Base-by-base conservation (phyloP, 2,797 vertebrate species). In the Nyctibius grandis region DNA sequence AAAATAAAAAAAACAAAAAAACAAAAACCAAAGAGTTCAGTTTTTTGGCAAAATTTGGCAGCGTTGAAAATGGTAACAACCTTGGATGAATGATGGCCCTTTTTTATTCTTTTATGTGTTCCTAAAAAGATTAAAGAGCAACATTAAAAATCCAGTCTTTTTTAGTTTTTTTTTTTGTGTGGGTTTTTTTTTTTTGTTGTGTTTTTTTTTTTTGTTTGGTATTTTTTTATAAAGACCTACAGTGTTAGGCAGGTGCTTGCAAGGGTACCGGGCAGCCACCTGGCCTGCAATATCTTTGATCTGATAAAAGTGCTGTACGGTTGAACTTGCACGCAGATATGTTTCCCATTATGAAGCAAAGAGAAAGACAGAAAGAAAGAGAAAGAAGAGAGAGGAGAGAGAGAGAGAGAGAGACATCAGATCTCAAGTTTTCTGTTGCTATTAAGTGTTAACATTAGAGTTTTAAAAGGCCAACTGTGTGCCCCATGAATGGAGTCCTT, bases 21-120 rank as follows among this genome's bases (percentile, higher is more conserved):
- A 38, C 45, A 53, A 68, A 22, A 88, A 96, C 3, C 63, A 44
- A 70, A 97, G 97, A 96, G 95, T 93, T 96, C 95, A 16, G 68
- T 38, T 67, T 88, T 99, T 99, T 99, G 99, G 99, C 98, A 99
- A 99, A 98, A 97, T 98, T 98, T 99, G 98, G 98, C 98, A 98
- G 98, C 98, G 67, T 96, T 96, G 97, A 97, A 98, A 98, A 97
- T 83, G 95, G 91, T 95, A 96, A 97, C 91, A 91, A 93, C 95
- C 94, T 92, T 34, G 79, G 94, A 96, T 61, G 44, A 95, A 88
- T 42, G 88, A 97, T 95, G 98, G 97, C 97, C 97, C 95, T 98
- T 97, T 95, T 89, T 50, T 73, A 89, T 92, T 96, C 88, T 96
- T 93, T 92, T 44, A 38, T 6, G 6, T 79, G 92, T 97, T 94